A percentile compares a stretch with the other conserved stretches of the same genome.
Conservation (phyloP, 2,113 vertebrate species). For the Trichechus manatus region DNA sequence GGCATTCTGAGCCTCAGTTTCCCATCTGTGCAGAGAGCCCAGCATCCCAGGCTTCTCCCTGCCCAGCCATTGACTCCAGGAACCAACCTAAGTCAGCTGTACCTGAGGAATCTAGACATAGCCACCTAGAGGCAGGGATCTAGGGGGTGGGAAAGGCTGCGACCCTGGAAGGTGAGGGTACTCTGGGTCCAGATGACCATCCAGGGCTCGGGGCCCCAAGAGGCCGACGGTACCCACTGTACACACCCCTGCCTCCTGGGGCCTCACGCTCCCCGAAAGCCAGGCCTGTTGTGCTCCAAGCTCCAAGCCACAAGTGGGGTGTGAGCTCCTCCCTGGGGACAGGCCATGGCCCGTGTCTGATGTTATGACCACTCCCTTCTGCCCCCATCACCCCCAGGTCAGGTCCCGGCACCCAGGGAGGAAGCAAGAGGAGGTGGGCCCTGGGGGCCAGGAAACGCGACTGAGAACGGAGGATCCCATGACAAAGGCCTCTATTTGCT, state of each 20-base stretch:
- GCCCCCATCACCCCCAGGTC: neutral
- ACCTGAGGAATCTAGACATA: neutral
- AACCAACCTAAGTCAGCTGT: neutral
- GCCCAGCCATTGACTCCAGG: neutral
- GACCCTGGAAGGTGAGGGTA: neutral
- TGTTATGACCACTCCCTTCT: too few relatives aligned
- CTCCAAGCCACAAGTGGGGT: neutral
- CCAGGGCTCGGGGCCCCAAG: neutral
- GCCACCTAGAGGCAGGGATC: neutral
- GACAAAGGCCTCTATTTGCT: neutral
- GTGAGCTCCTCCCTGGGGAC: neutral
- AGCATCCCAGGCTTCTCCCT: neutral
- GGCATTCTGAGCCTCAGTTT: neutral
- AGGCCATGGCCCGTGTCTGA: neutral
- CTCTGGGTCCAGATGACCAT: too few relatives aligned
- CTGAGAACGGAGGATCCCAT: rapidly evolving
- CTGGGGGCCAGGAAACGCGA: neutral
- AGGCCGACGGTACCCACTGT: rapidly evolving
- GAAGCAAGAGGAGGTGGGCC: neutral
- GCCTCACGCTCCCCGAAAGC: neutral
- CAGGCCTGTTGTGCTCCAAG: neutral
- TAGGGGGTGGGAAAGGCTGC: rapidly evolving
- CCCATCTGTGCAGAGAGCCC: neutral
- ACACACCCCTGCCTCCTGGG: too few relatives aligned
- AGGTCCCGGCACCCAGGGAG: neutral